These are phyloP conservation scores for Cerastis rubricosa DNA, from an alignment of 2,888 invertebrate genomes.

Conservation along the genomic window DNA sequence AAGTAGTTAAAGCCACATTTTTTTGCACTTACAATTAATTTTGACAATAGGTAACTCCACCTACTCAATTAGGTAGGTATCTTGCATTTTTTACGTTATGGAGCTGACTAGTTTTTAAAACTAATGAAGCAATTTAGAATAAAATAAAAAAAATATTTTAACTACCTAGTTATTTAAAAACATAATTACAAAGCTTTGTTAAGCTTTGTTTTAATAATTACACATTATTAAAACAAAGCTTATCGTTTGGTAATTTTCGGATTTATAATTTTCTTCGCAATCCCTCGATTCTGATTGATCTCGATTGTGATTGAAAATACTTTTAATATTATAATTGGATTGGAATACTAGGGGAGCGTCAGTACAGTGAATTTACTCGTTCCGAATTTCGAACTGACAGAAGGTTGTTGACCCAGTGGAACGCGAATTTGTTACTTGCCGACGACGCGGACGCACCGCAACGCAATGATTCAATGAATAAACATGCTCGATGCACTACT, in stretches of 20 bases:
- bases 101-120: too few species aligned
- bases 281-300: not conserved
- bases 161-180: too few species aligned
- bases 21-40: too few species aligned
- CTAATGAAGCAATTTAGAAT: not conserved
- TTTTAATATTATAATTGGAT: not conserved
- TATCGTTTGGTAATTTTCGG: too few species aligned
- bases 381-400: constrained; percentile 24
- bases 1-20: too few species aligned
- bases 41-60: too few species aligned
- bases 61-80: too few species aligned
- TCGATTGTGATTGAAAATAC: not conserved
- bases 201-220: too few species aligned
- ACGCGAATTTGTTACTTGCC: not conserved
- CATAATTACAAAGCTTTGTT: too few species aligned
- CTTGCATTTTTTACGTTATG: too few species aligned
- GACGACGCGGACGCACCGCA: not conserved
- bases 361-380: not conserved
- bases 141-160: too few species aligned
- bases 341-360: not conserved
- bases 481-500: constrained; percentile 13
- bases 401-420: constrained; percentile 37
- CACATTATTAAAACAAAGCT: too few species aligned
- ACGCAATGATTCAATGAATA: constrained; percentile 23
- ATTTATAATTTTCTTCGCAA: not conserved